Evolutionary conservation across 1,140 invertebrate species (phyloP), one percentile per base, ranked within the genome.

Genomic region (Micrasema longulum): DNA sequence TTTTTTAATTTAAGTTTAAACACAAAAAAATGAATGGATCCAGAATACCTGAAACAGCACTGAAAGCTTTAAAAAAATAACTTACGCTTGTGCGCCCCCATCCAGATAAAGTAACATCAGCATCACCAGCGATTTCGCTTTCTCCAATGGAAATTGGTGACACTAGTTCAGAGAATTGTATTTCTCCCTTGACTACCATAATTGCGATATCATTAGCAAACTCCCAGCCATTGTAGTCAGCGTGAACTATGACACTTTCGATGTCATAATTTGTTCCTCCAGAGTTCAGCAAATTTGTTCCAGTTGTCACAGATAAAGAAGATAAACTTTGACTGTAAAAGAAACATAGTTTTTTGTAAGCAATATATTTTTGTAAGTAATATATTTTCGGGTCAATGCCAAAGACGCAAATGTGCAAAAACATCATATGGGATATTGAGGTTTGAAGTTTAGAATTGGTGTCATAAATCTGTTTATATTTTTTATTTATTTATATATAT

Each of bases 41-140:
- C 1, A 41, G 1, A 41, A 41, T 41, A 1, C 5, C 1, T 41
- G 5, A 1, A 11, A 41, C n/a, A 5, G 38, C 1, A 41, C n/a
- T 11, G n/a, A 1, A 38, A 7, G 5, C 5, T 7, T 38, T 5
- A 38, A 5, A 38, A 12, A 12, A 7, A 12, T 12, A 38, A 38
- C 74, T 76, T 79, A 79, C 76, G 81, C 48, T 76, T 2, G 81
- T 83, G 0, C 81, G 85, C 31, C 87, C 88, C 87, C 88, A 89
- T 18, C 88, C 88, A 0, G 87, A 88, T 0, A 89, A 78, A 10
- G 81, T 73, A 2, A 87, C 80, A 2, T 79, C 77, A n/a, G 76
- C 76, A 5, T 68, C 78, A 6, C 57, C 60, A 1, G 67, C 76
- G 23, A 55, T 48, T 22, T 70, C 18, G 50, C 52, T 47, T 22